Evolutionary conservation across 2,797 vertebrate genomes (phyloP).

Genomic region (Myotis planiceps): DNA sequence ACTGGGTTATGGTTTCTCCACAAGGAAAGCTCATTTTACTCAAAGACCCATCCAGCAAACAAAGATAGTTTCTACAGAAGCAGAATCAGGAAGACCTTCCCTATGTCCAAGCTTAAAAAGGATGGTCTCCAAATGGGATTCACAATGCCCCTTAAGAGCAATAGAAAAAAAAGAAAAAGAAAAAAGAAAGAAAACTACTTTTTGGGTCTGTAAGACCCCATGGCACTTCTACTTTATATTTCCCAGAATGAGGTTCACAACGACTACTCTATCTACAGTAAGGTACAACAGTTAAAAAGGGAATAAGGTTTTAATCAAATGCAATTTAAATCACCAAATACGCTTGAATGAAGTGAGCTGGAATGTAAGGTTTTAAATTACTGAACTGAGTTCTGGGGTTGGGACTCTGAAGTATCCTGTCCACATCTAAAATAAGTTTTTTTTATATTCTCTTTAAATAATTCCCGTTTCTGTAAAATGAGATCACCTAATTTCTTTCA

Average conservation of each 20-base stretch:
- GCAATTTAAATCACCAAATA: background rate
- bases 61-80: background rate
- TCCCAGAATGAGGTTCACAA: background rate
- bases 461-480: background rate
- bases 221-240: background rate
- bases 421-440: background rate
- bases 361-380: background rate
- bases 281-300: background rate
- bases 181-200: background rate
- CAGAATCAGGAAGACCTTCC: background rate
- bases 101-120: background rate
- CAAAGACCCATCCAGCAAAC: background rate
- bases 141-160: background rate
- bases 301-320: conserved; percentile 33
- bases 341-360: background rate
- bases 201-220: background rate
- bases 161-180: background rate
- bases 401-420: background rate
- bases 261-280: background rate
- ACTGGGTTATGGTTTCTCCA: background rate
- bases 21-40: background rate
- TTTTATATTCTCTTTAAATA: background rate
- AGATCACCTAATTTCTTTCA: background rate
- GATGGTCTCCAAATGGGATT: background rate
- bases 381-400: background rate